Evolutionary conservation across 2,113 vertebrate species (phyloP).

Genomic region (Lepus americanus): DNA sequence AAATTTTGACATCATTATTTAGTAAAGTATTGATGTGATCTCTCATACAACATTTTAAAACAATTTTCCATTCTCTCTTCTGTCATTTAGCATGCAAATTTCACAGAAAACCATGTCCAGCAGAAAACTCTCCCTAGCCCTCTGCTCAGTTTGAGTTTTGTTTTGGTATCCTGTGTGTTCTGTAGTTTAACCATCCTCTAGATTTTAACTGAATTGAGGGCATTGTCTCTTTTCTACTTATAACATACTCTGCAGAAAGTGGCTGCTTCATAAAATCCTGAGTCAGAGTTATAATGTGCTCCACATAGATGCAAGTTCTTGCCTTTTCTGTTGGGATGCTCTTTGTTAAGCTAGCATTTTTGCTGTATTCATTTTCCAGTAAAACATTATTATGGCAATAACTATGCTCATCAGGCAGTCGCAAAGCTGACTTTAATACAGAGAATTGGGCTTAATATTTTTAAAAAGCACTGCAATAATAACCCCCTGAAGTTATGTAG

Average conservation of each 20-base stretch:
- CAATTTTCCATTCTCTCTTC: background rate
- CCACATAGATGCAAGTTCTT: background rate
- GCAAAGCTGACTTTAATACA: background rate
- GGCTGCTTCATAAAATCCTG: background rate
- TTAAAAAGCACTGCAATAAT: background rate
- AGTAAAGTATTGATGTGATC: background rate
- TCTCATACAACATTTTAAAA: background rate
- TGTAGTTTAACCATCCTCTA: background rate
- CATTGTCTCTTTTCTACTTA: background rate
- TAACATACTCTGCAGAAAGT: background rate
- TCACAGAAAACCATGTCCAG: background rate
- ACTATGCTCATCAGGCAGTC: background rate
- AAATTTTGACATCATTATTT: background rate
- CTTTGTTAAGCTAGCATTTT: conserved; percentile 22
- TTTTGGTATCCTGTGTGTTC: conserved; percentile 24
- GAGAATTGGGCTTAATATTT: background rate
- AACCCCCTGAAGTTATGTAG: background rate
- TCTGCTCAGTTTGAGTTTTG: background rate
- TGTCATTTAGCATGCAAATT: background rate
- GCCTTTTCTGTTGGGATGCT: background rate
- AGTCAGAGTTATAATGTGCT: background rate
- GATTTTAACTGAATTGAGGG: background rate
- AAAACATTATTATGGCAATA: background rate
- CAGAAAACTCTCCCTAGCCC: background rate
- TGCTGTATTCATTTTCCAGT: background rate